phyloP scores from a whole-genome alignment of 2,113 vertebrate species.

The Pseudorasbora parva region DNA sequence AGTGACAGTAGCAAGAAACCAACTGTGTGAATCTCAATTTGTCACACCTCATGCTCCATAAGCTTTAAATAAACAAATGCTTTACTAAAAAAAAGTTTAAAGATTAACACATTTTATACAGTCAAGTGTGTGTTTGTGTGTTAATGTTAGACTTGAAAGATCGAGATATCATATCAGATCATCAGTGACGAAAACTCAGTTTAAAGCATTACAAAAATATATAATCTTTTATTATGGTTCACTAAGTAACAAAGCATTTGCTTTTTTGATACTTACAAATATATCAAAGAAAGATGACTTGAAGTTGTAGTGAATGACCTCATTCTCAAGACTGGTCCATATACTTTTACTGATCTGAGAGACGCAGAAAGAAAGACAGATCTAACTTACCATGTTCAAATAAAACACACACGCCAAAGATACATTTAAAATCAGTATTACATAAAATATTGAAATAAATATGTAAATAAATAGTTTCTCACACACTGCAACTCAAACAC shows the following conservation, averaged over 20 bases:
- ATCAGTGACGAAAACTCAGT: background rate
- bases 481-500: no score
- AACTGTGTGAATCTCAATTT: background rate
- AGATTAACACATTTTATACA: background rate
- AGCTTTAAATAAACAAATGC: background rate
- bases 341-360: conserved; percentile 83
- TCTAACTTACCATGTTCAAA: background rate
- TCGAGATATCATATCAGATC: background rate
- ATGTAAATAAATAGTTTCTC: no score
- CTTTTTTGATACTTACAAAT: conserved; percentile 83
- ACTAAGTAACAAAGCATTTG: background rate
- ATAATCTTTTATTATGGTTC: background rate
- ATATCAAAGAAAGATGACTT: conserved; percentile 95
- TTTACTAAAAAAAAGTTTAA: background rate
- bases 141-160: background rate
- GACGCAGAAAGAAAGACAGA: conserved; percentile 17
- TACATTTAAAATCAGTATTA: background rate
- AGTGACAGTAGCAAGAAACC: background rate
- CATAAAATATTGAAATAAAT: background rate
- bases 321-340: conserved; percentile 79
- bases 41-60: background rate
- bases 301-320: conserved; percentile 86
- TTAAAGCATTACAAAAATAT: background rate
- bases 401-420: background rate
- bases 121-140: background rate